These are phyloP conservation scores for Acanthurus lineatus DNA, from an alignment of 2,797 vertebrate species.

Conservation along the genomic window DNA sequence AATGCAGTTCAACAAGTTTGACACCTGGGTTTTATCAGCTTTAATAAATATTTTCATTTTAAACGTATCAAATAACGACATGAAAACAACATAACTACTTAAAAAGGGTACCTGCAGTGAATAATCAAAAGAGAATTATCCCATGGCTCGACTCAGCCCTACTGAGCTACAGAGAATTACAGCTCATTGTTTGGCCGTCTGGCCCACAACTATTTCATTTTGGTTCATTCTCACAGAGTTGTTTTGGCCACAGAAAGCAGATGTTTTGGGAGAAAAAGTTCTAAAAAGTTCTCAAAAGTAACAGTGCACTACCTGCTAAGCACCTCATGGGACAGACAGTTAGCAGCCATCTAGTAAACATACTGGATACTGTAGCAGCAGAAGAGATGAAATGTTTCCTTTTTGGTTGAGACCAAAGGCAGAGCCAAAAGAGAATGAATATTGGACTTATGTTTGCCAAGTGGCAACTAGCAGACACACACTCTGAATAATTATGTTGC, in stretches of 20 bases:
- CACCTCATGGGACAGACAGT: neutral
- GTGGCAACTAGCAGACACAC: neutral
- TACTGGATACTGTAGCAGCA: neutral
- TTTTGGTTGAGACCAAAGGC: neutral
- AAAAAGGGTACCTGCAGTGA: neutral
- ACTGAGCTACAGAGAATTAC: neutral
- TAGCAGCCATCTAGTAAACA: neutral
- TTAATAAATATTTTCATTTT: neutral
- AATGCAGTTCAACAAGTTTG: constrained; percentile 1
- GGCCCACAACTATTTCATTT: neutral
- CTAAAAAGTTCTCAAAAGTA: neutral
- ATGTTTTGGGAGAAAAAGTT: constrained; percentile 2
- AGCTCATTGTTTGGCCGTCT: neutral
- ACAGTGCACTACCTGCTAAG: neutral
- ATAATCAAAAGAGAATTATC: neutral
- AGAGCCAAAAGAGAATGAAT: neutral
- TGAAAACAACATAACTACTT: neutral
- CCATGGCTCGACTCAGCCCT: neutral
- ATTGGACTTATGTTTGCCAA: neutral
- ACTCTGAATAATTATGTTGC: neutral
- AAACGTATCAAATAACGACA: neutral
- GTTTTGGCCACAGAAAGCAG: neutral
- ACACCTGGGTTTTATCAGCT: neutral
- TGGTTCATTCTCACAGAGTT: neutral
- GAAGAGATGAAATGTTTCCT: too few relatives aligned